Evolutionary conservation across 2,797 vertebrate genomes (phyloP).

Genomic region (Calcarius lapponicus): DNA sequence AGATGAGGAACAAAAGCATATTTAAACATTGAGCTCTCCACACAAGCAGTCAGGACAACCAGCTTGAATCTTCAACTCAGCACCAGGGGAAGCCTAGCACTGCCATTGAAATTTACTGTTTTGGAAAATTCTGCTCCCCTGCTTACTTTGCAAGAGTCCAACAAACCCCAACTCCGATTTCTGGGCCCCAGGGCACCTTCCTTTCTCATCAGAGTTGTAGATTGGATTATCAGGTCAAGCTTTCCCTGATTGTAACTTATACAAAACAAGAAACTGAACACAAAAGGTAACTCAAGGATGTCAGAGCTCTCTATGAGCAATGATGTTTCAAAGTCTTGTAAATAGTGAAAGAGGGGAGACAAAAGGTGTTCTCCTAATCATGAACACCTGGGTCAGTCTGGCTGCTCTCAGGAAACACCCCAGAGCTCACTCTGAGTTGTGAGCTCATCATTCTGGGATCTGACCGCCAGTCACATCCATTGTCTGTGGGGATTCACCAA

Average conservation of each 20-base stretch:
- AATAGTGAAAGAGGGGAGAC: background rate
- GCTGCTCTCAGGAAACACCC: background rate
- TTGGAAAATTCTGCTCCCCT: background rate
- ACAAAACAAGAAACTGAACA: background rate
- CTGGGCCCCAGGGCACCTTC: background rate
- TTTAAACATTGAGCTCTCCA: too few relatives aligned
- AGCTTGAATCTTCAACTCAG: background rate
- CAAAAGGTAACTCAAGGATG: background rate
- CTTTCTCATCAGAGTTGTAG: background rate
- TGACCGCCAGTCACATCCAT: background rate
- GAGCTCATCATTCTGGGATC: background rate
- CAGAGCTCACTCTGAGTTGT: background rate
- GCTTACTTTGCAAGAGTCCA: background rate
- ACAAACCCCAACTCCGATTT: background rate
- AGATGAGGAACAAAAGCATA: rapidly evolving
- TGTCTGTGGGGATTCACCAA: background rate
- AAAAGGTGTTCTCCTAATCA: background rate
- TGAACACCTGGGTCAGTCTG: background rate
- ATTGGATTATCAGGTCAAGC: background rate
- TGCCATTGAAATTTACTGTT: background rate
- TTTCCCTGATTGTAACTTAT: background rate
- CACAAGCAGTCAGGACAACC: background rate
- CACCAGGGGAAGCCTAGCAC: background rate
- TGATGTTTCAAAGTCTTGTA: background rate
- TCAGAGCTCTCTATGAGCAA: background rate